phyloP scores from a whole-genome alignment of 2,797 vertebrate species.

The Xenentodon cancila region DNA sequence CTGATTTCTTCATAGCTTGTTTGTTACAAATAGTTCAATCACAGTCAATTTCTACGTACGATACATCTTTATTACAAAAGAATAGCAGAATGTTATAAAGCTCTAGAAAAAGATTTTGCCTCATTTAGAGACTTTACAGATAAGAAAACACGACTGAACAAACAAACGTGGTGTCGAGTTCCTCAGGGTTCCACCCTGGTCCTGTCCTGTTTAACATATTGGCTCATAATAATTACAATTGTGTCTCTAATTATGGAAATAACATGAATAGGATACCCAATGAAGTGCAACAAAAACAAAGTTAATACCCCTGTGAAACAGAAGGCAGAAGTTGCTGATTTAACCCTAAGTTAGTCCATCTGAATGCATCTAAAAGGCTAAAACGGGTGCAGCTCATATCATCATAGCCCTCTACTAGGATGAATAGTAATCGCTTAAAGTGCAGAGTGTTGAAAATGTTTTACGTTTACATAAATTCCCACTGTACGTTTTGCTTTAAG shows the following conservation, averaged over 20 bases:
- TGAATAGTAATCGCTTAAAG: too few species aligned
- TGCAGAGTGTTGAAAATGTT: too few species aligned
- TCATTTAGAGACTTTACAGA: too few species aligned
- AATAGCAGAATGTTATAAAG: not conserved
- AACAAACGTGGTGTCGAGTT: not conserved
- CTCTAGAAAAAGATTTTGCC: not conserved
- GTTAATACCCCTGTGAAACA: too few species aligned
- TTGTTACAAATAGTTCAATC: conserved; percentile 36
- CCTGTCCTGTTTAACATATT: not conserved
- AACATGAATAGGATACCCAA: not conserved
- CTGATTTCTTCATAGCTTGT: conserved; percentile 15
- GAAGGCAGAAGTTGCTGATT: too few species aligned
- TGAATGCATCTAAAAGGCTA: too few species aligned
- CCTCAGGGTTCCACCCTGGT: conserved; percentile 9
- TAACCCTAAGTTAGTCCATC: too few species aligned
- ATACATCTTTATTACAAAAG: not conserved
- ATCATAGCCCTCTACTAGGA: too few species aligned
- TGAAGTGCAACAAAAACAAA: not conserved
- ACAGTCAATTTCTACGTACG: conserved; percentile 16
- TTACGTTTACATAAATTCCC: too few species aligned
- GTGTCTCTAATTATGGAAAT: not conserved
- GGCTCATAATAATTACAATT: not conserved
- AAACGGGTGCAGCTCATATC: too few species aligned
- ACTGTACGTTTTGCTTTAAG: too few species aligned
- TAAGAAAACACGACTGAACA: not conserved